Evolutionary conservation across 2,797 vertebrate genomes (phyloP), one percentile per base, ranked within the genome.

Genomic region (Pogoniulus pusillus): DNA sequence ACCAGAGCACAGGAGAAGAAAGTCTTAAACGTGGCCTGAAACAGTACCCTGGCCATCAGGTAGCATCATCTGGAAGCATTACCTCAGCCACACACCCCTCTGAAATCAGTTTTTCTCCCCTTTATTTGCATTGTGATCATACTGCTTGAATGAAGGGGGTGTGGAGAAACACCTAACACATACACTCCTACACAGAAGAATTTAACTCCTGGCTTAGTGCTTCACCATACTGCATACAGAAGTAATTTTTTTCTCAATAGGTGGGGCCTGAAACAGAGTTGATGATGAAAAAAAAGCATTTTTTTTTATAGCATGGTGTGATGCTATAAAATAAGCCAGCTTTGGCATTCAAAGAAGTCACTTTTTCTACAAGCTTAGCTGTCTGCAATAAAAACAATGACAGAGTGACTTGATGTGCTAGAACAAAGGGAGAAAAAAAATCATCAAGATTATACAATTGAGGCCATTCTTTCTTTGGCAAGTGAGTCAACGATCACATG

Each of bases 401-500:
- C 66, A 81, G n/a, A 93, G 64, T 85, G 86, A 96, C 82, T 0
- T 66, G 49, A 76, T 58, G 62, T 78, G 69, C 82, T 89, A 91
- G 47, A 86, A 87, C 62, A 58, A 93, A 94, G 65, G 29, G 30
- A 5, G 6, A 70, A 82, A 93, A 87, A 35, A 6, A 47, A 12
- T 12, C 49, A 49, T 23, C 22, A 49, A 49, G 39, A 65, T 88
- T 82, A 71, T 23, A 94, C 83, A 91, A 95, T 82, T 75, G 65
- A 77, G 82, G 26, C 82, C 69, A 94, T 93, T 96, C 80, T 96
- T 93, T 91, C 84, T 68, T 47, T 74, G 70, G 74, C 75, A 94
- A 96, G 69, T 83, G 73, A 96, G 64, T 91, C 90, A 95, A 85
- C 84, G 79, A 78, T 91, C 91, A 94, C 39, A 94, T 53, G 89